Conservation (phyloP, 64 coral and sea anemone species). For the Acropora tenuis region DNA sequence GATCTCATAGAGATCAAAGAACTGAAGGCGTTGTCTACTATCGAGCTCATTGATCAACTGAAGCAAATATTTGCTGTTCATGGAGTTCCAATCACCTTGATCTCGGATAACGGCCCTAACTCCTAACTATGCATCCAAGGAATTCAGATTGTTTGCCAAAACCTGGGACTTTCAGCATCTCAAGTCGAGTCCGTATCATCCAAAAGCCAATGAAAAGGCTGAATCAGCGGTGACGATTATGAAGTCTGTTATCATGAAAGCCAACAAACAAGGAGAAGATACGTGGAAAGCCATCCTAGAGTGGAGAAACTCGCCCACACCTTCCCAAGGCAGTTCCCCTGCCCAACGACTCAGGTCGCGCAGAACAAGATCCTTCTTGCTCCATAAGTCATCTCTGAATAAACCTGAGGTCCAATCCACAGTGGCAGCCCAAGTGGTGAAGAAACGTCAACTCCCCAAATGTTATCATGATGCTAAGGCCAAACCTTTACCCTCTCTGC, state of each 20-base stretch:
- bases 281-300: too few species aligned
- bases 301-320: too few species aligned
- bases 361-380: too few species aligned
- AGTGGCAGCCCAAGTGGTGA: too few species aligned
- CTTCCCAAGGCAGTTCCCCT: too few species aligned
- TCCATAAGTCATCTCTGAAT: too few species aligned
- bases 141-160: not conserved
- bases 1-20: conserved; percentile 25
- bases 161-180: not conserved
- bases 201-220: not conserved
- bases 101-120: not conserved
- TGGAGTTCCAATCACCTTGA: not conserved
- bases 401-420: too few species aligned
- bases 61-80: conserved; percentile 13
- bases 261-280: not conserved
- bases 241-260: not conserved
- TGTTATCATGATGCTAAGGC: not conserved
- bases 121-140: not conserved
- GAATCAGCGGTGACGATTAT: not conserved
- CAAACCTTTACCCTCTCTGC: not conserved
- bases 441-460: too few species aligned
- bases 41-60: not conserved
- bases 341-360: too few species aligned
- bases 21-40: not conserved
- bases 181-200: not conserved